Percentiles rank a stretch among this genome's conserved stretches.
Conservation (phyloP, 2,888 invertebrate species). For the Caradrina clavipalpis region DNA sequence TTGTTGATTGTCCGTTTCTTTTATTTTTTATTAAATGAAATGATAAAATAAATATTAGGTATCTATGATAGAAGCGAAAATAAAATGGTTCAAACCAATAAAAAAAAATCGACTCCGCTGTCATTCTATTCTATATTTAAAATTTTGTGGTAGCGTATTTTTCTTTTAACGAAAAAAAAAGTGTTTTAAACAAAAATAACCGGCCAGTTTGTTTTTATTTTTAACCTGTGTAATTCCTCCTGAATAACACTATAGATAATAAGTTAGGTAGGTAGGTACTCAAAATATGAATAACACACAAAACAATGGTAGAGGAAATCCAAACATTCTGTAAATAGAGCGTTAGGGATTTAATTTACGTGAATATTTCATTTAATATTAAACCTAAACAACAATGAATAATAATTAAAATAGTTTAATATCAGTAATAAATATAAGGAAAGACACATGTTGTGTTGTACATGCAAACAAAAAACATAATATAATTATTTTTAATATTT, state of each 20-base stretch:
- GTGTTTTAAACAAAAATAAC: background rate
- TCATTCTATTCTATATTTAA: background rate
- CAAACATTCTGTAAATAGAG: constrained; percentile 31
- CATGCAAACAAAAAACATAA: constrained; percentile 17
- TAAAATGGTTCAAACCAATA: too few species aligned
- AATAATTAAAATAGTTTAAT: constrained; percentile 3
- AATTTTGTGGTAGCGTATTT: background rate
- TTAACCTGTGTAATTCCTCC: constrained; percentile 2
- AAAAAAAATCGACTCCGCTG: too few species aligned
- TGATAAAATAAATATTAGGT: background rate
- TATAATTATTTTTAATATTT: constrained; percentile 23
- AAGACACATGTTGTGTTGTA: constrained; percentile 30
- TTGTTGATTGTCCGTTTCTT: background rate
- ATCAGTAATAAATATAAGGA: constrained; percentile 38
- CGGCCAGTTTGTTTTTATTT: background rate
- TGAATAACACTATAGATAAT: constrained; percentile 10
- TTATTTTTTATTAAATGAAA: background rate
- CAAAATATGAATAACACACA: constrained; percentile 29
- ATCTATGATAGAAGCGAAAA: too few species aligned
- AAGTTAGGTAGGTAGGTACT: background rate
- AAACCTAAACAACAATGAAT: constrained; percentile 22
- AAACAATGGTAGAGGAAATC: constrained; percentile 29
- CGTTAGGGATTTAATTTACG: constrained; percentile 5
- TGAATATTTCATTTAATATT: background rate
- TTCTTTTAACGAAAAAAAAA: too few species aligned